Evolutionary conservation across 1,140 invertebrate genomes (phyloP), one percentile per base, ranked within the genome.

Genomic region (Scaptodrosophila lebanonensis): DNA sequence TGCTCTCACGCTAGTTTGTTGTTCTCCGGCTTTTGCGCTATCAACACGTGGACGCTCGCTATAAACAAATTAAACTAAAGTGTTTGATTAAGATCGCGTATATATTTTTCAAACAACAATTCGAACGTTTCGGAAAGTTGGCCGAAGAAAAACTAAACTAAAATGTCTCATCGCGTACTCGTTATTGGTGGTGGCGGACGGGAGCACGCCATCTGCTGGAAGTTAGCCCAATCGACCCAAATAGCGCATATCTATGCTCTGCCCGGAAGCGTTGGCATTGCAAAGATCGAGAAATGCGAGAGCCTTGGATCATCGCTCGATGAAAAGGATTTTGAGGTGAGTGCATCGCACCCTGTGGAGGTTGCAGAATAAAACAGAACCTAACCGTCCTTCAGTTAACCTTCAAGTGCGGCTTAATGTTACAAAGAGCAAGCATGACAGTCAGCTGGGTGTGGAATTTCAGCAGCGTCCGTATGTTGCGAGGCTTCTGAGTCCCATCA

Each of bases 121-220:
- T n/a, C n/a, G n/a, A n/a, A n/a, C n/a, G n/a, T n/a, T n/a, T n/a
- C n/a, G n/a, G n/a, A n/a, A n/a, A n/a, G n/a, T n/a, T n/a, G n/a
- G n/a, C n/a, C 18, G 40, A 54, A 30, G 17, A 40, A 32, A 7
- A 54, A 47, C 12, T 6, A n/a, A 7, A 22, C 15, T 38, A 70
- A 61, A 60, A 84, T 84, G 82, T 72, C 82, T 25, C 53, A 85
- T 12, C 91, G 91, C 69, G 91, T 98, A 47, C 88, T 98, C 39
- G 91, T 99, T 4, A 91, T 99, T 79, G 98, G 98, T 9, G 90
- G 92, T 86, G 97, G 98, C 27, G 97, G 96, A n/a, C 90, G 98
- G 63, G 98, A 99, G 88, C 96, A 99, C 90, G 96, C 96, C 7
- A 90, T 98, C 64, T 92, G 91, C 66, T 98, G 96, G 96, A 98